Percentiles rank a stretch among this genome's conserved stretches.
These are phyloP conservation scores for Leptatherina wallacei DNA, from an alignment of 2,797 vertebrate genomes.

Conservation along the genomic window DNA sequence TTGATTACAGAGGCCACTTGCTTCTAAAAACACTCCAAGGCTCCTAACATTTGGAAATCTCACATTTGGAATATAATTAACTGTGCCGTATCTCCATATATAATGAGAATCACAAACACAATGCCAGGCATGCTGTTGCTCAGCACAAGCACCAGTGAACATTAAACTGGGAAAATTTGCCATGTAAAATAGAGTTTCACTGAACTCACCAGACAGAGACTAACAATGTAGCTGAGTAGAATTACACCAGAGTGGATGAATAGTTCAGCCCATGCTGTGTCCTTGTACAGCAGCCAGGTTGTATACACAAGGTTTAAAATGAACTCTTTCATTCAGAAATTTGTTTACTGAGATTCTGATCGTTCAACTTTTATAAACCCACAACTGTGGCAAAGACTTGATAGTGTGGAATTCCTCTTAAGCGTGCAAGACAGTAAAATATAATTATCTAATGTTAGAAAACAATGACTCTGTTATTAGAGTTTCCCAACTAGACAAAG, in stretches of 20 bases:
- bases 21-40: background rate
- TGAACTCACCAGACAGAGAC: conserved; percentile 40
- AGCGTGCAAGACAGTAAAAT: conserved; percentile 8
- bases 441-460: background rate
- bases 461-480: background rate
- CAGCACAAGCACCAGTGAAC: conserved; percentile 39
- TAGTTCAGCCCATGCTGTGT: conserved; percentile 11
- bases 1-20: background rate
- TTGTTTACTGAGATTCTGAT: conserved; percentile 35
- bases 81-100: conserved; percentile 35
- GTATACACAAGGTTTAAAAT: conserved; percentile 11
- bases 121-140: conserved; percentile 34
- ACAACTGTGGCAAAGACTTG: conserved; percentile 2
- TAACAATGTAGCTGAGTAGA: conserved; percentile 35
- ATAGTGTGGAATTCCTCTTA: conserved; percentile 12
- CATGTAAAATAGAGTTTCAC: conserved; percentile 9
- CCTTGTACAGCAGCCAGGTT: conserved; percentile 3
- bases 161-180: conserved; percentile 42
- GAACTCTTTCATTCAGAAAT: conserved; percentile 41
- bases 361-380: conserved; percentile 24
- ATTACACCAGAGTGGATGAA: conserved; percentile 24
- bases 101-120: conserved; percentile 51
- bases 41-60: background rate
- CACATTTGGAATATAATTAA: background rate
- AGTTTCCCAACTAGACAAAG: conserved; percentile 12